These are phyloP conservation scores for Thaleichthys pacificus DNA, from an alignment of 2,797 vertebrate species.

Conservation along the genomic window DNA sequence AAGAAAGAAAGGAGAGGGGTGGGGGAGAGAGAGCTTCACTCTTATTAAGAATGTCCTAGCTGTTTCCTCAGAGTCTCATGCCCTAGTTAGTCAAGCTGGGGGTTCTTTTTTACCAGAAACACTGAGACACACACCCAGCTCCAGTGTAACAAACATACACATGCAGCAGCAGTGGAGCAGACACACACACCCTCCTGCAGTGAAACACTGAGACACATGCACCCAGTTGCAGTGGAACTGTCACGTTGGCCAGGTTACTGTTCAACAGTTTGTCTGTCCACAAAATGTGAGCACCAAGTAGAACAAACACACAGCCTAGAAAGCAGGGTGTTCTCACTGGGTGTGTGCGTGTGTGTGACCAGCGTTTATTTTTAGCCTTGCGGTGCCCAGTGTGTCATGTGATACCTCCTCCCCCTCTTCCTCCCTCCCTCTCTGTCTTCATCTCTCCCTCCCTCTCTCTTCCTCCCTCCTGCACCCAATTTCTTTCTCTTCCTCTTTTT, in stretches of 20 bases:
- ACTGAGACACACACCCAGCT: constrained; percentile 6
- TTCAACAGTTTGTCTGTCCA: constrained; percentile 8
- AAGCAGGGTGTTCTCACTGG: constrained; percentile 5
- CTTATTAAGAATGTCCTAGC: constrained; percentile 60
- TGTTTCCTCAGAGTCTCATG: constrained; percentile 48
- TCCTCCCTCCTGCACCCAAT: constrained; percentile 28
- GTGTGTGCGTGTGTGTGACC: constrained; percentile 39
- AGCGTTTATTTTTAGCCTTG: constrained; percentile 74
- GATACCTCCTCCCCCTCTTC: constrained; percentile 58
- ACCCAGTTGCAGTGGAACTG: not conserved
- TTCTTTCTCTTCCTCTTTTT: constrained; percentile 11
- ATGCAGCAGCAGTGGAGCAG: no score
- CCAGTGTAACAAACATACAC: not conserved
- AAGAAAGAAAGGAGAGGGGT: constrained; percentile 14
- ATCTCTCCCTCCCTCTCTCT: constrained; percentile 31
- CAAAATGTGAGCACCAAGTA: constrained; percentile 23
- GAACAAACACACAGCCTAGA: constrained; percentile 42
- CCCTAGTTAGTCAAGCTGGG: constrained; percentile 52
- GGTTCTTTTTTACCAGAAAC: constrained; percentile 29
- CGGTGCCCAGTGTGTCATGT: constrained; percentile 71
- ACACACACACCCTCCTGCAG: not conserved
- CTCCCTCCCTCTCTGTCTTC: constrained; percentile 45
- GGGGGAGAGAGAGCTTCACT: constrained; percentile 36
- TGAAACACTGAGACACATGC: not conserved
- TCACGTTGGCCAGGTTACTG: not conserved